phyloP scores from a whole-genome alignment of 2,888 invertebrate species.

The Nomada lathburiana region DNA sequence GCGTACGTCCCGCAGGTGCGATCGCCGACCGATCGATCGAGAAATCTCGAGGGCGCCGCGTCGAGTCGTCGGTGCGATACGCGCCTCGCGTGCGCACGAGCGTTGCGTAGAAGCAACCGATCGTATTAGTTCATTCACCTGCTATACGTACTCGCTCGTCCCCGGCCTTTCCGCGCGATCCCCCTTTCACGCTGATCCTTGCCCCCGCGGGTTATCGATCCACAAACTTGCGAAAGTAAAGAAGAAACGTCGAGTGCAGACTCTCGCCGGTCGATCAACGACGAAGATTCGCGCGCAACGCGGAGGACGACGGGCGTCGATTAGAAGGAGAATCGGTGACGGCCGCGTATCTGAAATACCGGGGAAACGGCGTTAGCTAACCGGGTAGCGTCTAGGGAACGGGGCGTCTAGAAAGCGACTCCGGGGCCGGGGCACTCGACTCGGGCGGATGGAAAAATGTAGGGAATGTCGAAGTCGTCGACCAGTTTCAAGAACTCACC shows the following conservation, averaged over 20 bases:
- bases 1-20: not conserved
- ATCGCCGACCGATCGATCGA: not conserved
- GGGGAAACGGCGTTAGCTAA: constrained; percentile 21
- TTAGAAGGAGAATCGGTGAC: not conserved
- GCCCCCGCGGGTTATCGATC: constrained; percentile 41
- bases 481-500: constrained; percentile 74
- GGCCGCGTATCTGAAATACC: constrained; percentile 10
- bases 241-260: not conserved
- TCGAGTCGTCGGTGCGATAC: constrained; percentile 49
- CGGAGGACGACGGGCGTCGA: too few relatives aligned
- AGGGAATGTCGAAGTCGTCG: constrained; percentile 78
- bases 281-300: not conserved
- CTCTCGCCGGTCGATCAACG: not conserved
- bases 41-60: not conserved
- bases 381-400: constrained; percentile 31
- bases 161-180: constrained; percentile 41
- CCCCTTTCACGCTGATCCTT: constrained; percentile 48
- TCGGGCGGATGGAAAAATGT: constrained; percentile 72
- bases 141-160: constrained; percentile 57
- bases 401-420: constrained; percentile 36
- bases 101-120: constrained; percentile 59
- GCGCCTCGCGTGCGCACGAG: constrained; percentile 49
- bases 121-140: constrained; percentile 74
- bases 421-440: constrained; percentile 34
- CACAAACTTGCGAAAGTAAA: constrained; percentile 11